A percentile compares a stretch with the other conserved stretches of the same genome.
Evolutionary conservation across 2,888 invertebrate genomes (phyloP).

Genomic region (Kuschelorhynchus macadamiae): DNA sequence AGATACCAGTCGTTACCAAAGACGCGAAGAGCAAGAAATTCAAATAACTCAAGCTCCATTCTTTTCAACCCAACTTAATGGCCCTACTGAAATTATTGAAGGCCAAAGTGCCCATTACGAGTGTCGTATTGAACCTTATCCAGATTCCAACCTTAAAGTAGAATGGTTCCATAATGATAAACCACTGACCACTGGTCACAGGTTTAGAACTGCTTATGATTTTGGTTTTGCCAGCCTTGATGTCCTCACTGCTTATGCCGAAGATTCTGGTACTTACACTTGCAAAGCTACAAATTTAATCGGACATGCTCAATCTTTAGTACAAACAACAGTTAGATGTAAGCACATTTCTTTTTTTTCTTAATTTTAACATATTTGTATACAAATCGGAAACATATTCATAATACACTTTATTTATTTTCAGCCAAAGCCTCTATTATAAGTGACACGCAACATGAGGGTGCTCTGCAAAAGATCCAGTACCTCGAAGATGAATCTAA

Average conservation of each 20-base stretch:
- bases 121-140: slow-evolving; percentile 93
- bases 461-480: slow-evolving; percentile 92
- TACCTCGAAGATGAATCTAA: slow-evolving; percentile 90
- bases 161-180: slow-evolving; percentile 96
- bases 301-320: slow-evolving; percentile 87
- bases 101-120: slow-evolving; percentile 94
- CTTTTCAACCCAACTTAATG: slow-evolving; percentile 88
- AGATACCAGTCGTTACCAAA: slow-evolving; percentile 83
- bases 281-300: slow-evolving; percentile 89
- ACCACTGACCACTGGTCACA: slow-evolving; percentile 88
- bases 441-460: slow-evolving; percentile 92
- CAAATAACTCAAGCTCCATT: slow-evolving; percentile 86
- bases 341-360: slow-evolving; percentile 70
- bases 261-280: slow-evolving; percentile 94
- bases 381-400: too few relatives aligned
- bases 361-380: too few relatives aligned
- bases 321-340: slow-evolving; percentile 86
- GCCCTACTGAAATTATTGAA: slow-evolving; percentile 87
- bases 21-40: slow-evolving; percentile 86
- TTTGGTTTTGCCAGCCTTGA: slow-evolving; percentile 98
- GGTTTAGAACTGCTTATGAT: slow-evolving; percentile 94
- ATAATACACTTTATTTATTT: slow-evolving; percentile 57
- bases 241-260: slow-evolving; percentile 92
- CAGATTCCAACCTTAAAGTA: slow-evolving; percentile 89
- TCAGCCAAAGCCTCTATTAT: slow-evolving; percentile 87